A percentile compares a stretch with the other conserved stretches of the same genome.
Conservation (phyloP, 2,888 invertebrate genomes). For the Loripinus fragilis region DNA sequence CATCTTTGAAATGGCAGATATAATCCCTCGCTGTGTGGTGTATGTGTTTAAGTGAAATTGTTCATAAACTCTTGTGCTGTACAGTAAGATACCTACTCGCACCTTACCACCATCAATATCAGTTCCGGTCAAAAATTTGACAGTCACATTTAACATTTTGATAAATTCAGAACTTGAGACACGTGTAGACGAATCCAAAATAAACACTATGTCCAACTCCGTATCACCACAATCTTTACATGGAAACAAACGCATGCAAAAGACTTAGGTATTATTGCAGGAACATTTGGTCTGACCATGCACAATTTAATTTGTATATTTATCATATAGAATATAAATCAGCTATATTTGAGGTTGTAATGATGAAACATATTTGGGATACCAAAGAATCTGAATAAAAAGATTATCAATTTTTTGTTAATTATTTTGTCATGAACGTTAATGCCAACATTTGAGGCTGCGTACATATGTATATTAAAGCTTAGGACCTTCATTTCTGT, state of each 20-base stretch:
- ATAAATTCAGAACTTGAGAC: slow-evolving; percentile 69
- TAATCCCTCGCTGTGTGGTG: slow-evolving; percentile 58
- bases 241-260: neutral
- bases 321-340: too few relatives aligned
- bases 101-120: slow-evolving; percentile 71
- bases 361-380: too few relatives aligned
- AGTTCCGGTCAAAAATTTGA: slow-evolving; percentile 63
- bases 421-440: too few relatives aligned
- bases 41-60: slow-evolving; percentile 71
- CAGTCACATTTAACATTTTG: slow-evolving; percentile 66
- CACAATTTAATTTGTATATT: too few relatives aligned
- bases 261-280: neutral
- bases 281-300: neutral
- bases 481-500: too few relatives aligned
- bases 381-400: too few relatives aligned
- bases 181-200: slow-evolving; percentile 75
- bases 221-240: slow-evolving; percentile 60
- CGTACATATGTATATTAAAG: too few relatives aligned
- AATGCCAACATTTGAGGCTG: too few relatives aligned
- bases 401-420: too few relatives aligned
- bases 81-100: slow-evolving; percentile 73
- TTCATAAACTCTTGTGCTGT: slow-evolving; percentile 64
- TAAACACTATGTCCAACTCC: slow-evolving; percentile 71
- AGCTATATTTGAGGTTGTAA: too few relatives aligned
- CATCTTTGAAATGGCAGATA: slow-evolving; percentile 66